phyloP scores from a whole-genome alignment of 2,888 invertebrate species.

The Sarcophaga caerulescens region DNA sequence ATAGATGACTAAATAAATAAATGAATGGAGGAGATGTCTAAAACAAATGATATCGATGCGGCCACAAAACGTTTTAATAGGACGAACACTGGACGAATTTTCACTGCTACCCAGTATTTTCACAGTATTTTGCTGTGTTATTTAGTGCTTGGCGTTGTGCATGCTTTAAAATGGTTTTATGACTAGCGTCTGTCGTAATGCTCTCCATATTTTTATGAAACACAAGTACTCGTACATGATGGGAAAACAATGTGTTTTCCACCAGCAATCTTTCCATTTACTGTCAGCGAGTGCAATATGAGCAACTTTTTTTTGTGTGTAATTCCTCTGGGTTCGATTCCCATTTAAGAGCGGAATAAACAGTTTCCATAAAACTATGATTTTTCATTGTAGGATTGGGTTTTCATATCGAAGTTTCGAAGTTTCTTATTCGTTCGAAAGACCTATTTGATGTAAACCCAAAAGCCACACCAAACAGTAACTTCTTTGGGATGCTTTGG shows the following conservation, averaged over 20 bases:
- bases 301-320: not conserved
- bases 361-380: not conserved
- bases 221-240: not conserved
- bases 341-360: not conserved
- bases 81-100: constrained; percentile 31
- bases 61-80: constrained; percentile 44
- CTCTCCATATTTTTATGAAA: not conserved
- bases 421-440: no score
- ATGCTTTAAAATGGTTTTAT: constrained; percentile 4
- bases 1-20: constrained; percentile 32
- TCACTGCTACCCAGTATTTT: constrained; percentile 4
- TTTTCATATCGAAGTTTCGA: not conserved
- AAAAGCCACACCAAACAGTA: no score
- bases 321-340: not conserved
- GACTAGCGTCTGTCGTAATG: not conserved
- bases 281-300: not conserved
- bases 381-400: not conserved
- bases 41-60: constrained; percentile 45
- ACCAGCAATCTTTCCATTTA: no score
- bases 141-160: not conserved
- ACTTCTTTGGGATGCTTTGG: no score
- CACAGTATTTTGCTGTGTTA: not conserved
- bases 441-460: no score
- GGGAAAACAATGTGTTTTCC: not conserved
- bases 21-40: constrained; percentile 1